Evolutionary conservation across 1,140 invertebrate species (phyloP).

Genomic region (Cyrtorhinus lividipennis): DNA sequence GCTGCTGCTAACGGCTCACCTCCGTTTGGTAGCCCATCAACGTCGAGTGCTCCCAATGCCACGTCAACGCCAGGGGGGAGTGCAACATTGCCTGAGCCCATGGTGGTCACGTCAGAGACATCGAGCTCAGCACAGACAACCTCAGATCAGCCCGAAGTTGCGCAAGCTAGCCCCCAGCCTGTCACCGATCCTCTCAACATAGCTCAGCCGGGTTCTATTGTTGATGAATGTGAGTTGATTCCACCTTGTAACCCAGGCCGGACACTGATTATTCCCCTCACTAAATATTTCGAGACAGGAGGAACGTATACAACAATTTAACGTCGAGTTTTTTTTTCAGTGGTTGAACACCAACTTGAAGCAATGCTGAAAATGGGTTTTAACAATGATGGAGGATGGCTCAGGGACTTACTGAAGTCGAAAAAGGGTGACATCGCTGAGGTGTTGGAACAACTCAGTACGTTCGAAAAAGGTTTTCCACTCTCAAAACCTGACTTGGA

Average conservation of each 20-base stretch:
- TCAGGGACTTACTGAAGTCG: background rate
- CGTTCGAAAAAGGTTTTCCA: background rate
- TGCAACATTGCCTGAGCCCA: no score
- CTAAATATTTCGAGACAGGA: background rate
- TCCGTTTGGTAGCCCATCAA: background rate
- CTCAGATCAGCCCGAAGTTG: background rate
- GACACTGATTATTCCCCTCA: background rate
- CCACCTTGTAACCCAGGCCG: background rate
- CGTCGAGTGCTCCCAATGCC: background rate
- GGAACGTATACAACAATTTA: background rate
- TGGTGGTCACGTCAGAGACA: background rate
- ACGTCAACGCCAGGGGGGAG: background rate
- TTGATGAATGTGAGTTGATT: background rate
- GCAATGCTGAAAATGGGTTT: slow-evolving; percentile 7
- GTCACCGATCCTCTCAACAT: background rate
- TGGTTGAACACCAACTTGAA: background rate
- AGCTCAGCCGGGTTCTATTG: background rate
- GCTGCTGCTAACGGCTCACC: background rate
- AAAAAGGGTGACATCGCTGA: slow-evolving; percentile 1
- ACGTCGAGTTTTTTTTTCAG: background rate
- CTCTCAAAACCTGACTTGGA: background rate
- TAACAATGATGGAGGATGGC: slow-evolving; percentile 11
- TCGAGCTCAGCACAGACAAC: background rate
- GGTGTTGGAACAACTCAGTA: background rate
- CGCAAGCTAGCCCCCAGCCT: background rate